Conservation (phyloP, 2,888 invertebrate genomes). For the Diplolepis rosae region DNA sequence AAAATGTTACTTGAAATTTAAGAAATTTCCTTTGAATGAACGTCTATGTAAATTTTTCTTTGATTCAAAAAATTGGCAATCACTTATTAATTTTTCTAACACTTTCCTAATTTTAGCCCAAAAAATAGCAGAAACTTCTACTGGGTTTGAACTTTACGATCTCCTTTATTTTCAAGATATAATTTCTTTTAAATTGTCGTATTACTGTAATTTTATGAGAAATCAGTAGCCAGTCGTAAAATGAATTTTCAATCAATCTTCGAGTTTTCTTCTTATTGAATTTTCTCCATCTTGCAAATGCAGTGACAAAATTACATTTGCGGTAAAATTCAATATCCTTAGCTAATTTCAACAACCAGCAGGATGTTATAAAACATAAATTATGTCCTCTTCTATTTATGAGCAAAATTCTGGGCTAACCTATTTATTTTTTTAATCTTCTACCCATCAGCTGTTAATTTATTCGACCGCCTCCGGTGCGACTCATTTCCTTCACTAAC, state of each 20-base stretch:
- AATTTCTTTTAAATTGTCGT: no score
- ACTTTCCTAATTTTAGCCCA: no score
- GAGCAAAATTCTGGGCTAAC: not conserved
- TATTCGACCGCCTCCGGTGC: not conserved
- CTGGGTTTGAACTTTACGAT: no score
- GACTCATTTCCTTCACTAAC: not conserved
- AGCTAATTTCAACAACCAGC: not conserved
- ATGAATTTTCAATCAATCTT: slow-evolving; percentile 4
- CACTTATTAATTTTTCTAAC: no score
- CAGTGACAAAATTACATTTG: not conserved
- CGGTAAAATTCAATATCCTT: not conserved
- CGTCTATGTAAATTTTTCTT: no score
- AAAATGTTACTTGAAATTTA: no score
- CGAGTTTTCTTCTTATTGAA: not conserved
- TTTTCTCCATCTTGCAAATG: not conserved
- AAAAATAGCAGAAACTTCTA: no score
- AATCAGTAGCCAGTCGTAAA: not conserved
- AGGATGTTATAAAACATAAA: not conserved
- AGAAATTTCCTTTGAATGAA: no score
- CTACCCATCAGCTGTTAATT: slow-evolving; percentile 1
- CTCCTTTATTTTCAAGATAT: no score
- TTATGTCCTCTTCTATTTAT: not conserved
- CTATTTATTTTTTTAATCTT: slow-evolving; percentile 13
- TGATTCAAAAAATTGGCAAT: no score
- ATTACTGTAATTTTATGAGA: not conserved